phyloP scores from a whole-genome alignment of 1,140 invertebrate species.

The Pteromalus puparum region DNA sequence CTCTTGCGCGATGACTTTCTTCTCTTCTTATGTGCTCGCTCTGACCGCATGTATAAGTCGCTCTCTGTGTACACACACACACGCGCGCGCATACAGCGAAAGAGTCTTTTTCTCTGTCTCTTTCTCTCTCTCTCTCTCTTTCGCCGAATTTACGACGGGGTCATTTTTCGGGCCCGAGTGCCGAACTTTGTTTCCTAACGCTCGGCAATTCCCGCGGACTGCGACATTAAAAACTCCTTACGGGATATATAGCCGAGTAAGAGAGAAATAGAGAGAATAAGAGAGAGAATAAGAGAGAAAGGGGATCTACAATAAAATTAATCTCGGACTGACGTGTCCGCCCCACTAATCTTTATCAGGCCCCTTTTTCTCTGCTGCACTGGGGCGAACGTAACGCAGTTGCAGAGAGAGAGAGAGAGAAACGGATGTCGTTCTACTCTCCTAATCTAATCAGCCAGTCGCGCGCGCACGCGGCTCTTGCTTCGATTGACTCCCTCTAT shows the following conservation, averaged over 20 bases:
- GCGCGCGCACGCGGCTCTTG: neutral
- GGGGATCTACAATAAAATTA: slow-evolving; percentile 35
- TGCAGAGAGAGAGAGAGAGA: neutral
- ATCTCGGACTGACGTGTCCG: slow-evolving; percentile 21
- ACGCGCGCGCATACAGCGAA: too few species aligned
- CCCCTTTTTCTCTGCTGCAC: neutral
- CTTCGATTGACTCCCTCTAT: neutral
- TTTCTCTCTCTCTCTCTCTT: neutral
- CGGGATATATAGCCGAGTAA: neutral
- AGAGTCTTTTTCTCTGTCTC: neutral
- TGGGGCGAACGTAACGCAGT: neutral
- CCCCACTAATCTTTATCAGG: slow-evolving; percentile 31
- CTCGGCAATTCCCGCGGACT: neutral
- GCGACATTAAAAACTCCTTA: slow-evolving; percentile 32
- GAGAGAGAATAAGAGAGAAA: neutral
- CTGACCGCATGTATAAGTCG: neutral
- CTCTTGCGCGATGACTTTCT: slow-evolving; percentile 21
- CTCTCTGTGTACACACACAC: neutral
- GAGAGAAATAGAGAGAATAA: neutral
- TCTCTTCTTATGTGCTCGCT: neutral
- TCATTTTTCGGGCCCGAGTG: slow-evolving; percentile 33
- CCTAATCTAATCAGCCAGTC: neutral
- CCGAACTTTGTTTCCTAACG: slow-evolving; percentile 40
- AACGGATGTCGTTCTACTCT: neutral
- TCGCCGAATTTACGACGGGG: slow-evolving; percentile 30